phyloP scores from a whole-genome alignment of 30 jellyfish, hydroid and myxozoan genomes.

The Hydractinia symbiolongicarpus region DNA sequence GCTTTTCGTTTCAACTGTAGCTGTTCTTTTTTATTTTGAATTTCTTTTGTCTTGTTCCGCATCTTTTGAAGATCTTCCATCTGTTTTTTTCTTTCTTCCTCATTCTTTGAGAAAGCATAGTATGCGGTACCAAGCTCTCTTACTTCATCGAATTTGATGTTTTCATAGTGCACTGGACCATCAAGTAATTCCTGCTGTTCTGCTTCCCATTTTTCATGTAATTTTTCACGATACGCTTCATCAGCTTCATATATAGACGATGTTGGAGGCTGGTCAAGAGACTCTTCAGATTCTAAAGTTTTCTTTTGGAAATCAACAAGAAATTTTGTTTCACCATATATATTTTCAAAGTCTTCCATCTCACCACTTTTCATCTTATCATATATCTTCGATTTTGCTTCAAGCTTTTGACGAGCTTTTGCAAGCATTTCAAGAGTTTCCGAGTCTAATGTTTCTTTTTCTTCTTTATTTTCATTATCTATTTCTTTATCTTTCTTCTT shows the following conservation, averaged over 20 bases:
- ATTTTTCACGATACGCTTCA: conserved; percentile 48
- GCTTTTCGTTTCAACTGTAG: conserved; percentile 70
- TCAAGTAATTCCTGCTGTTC: conserved; percentile 75
- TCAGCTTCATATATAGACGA: conserved; percentile 20
- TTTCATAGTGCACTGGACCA: conserved; percentile 73
- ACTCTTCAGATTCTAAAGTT: conserved; percentile 14
- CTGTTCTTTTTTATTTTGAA: conserved; percentile 57
- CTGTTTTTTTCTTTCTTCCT: conserved; percentile 64
- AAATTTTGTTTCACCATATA: conserved; percentile 58
- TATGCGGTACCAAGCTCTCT: conserved; percentile 87
- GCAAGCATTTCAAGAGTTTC: conserved; percentile 39
- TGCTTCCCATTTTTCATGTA: conserved; percentile 63
- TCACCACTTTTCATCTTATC: conserved; percentile 61
- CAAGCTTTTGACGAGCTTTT: conserved; percentile 43
- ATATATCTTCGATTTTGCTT: conserved; percentile 73
- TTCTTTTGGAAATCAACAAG: conserved; percentile 85
- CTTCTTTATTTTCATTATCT: neutral
- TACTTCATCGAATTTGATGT: conserved; percentile 73
- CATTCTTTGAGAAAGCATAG: conserved; percentile 84
- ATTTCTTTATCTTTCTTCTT: conserved; percentile 31
- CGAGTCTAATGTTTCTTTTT: neutral
- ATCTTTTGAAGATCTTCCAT: conserved; percentile 55
- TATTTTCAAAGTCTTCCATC: conserved; percentile 66
- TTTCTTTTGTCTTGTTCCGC: conserved; percentile 62
- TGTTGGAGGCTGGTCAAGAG: neutral